phyloP scores from a whole-genome alignment of 2,113 vertebrate genomes.

The Myodes glareolus region DNA sequence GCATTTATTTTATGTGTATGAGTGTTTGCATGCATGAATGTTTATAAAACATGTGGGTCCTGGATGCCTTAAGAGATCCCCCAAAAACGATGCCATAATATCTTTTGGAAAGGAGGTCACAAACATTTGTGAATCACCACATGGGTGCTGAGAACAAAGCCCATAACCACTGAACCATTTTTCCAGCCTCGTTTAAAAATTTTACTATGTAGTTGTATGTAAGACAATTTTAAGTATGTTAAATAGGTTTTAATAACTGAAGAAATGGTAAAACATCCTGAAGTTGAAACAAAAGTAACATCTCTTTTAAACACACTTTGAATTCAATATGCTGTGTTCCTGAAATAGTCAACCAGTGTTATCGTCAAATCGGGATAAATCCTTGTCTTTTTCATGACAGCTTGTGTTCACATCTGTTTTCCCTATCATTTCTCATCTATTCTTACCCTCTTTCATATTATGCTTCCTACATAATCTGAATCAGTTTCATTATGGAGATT shows the following conservation, averaged over 20 bases:
- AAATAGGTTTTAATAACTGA: background rate
- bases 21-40: no score
- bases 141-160: background rate
- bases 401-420: background rate
- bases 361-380: background rate
- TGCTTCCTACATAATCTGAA: background rate
- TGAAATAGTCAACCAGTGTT: background rate
- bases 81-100: background rate
- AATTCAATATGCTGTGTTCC: background rate
- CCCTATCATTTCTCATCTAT: background rate
- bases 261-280: background rate
- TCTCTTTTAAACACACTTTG: background rate
- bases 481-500: background rate
- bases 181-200: background rate
- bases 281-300: background rate
- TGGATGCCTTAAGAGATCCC: background rate
- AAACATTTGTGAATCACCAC: no score
- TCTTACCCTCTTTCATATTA: background rate
- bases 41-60: accelerated
- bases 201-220: background rate
- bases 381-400: background rate
- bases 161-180: background rate
- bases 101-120: background rate
- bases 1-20: background rate
- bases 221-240: background rate